Conservation (phyloP, 2,888 invertebrate species). For the Chloroclystis v-ata region DNA sequence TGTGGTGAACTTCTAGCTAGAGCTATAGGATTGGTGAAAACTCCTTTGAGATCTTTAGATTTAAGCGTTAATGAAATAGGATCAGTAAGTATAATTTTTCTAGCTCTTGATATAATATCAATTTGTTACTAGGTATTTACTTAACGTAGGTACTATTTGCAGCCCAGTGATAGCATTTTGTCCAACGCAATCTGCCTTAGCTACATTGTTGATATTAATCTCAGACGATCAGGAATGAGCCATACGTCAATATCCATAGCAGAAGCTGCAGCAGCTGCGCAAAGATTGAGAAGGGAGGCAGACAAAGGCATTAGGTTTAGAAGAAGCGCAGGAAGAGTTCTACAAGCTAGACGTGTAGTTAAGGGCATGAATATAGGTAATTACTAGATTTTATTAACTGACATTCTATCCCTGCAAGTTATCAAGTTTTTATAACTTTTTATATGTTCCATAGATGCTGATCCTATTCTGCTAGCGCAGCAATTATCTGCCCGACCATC, state of each 20-base stretch:
- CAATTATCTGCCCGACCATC: conserved; percentile 72
- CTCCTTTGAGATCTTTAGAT: conserved; percentile 66
- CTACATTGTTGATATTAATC: conserved; percentile 63
- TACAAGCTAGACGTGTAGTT: conserved; percentile 66
- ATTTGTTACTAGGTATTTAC: too few relatives aligned
- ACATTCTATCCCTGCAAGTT: too few relatives aligned
- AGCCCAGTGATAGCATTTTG: conserved; percentile 60
- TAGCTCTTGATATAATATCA: too few relatives aligned
- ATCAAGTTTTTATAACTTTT: background rate
- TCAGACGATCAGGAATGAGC: conserved; percentile 71
- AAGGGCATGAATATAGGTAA: conserved; percentile 71
- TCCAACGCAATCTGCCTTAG: conserved; percentile 71
- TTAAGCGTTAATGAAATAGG: conserved; percentile 73
- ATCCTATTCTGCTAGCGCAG: conserved; percentile 68
- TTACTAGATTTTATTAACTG: background rate
- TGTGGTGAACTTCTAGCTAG: conserved; percentile 71
- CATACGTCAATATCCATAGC: conserved; percentile 62
- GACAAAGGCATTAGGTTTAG: conserved; percentile 68
- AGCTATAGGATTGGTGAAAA: conserved; percentile 70
- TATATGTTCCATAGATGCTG: conserved; percentile 51
- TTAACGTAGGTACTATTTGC: conserved; percentile 26
- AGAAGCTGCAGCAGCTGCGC: conserved; percentile 67
- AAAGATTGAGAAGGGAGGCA: conserved; percentile 64
- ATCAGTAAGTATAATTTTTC: conserved; percentile 50
- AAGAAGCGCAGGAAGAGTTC: conserved; percentile 66